Conservation (phyloP, 1,140 invertebrate species). For the Eumeta japonica region DNA sequence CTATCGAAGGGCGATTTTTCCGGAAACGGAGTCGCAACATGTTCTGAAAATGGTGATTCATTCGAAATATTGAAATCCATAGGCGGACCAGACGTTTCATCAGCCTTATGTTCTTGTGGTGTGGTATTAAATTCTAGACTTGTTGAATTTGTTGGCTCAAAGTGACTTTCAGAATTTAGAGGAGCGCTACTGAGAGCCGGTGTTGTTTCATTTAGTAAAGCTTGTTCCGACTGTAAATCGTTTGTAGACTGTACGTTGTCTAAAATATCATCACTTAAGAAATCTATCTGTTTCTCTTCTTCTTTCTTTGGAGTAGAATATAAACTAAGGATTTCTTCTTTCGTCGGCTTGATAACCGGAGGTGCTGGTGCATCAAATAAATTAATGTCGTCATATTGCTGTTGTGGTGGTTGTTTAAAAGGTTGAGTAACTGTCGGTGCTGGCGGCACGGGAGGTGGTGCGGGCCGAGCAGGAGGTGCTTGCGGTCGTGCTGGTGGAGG, state of each 20-base stretch:
- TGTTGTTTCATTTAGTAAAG: too few relatives aligned
- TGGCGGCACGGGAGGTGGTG: conserved; percentile 10
- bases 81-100: background rate
- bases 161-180: too few relatives aligned
- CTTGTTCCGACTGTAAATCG: conserved; percentile 11
- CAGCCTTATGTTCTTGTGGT: background rate
- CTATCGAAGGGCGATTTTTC: background rate
- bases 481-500: conserved; percentile 28
- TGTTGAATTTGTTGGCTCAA: background rate
- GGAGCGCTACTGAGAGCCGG: too few relatives aligned
- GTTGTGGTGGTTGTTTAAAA: conserved; percentile 16
- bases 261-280: conserved; percentile 58
- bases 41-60: background rate
- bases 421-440: conserved; percentile 16
- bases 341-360: conserved; percentile 46
- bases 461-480: conserved; percentile 16
- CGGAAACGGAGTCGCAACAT: background rate
- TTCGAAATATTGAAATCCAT: background rate
- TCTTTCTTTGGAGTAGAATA: conserved; percentile 60
- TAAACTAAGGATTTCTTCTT: conserved; percentile 67
- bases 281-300: conserved; percentile 50
- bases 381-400: conserved; percentile 45
- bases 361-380: conserved; percentile 50
- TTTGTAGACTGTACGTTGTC: conserved; percentile 27
- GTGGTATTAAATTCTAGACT: background rate